Evolutionary conservation across 2,113 vertebrate species (phyloP), one percentile per base, ranked within the genome.

Genomic region (Clupea harengus): DNA sequence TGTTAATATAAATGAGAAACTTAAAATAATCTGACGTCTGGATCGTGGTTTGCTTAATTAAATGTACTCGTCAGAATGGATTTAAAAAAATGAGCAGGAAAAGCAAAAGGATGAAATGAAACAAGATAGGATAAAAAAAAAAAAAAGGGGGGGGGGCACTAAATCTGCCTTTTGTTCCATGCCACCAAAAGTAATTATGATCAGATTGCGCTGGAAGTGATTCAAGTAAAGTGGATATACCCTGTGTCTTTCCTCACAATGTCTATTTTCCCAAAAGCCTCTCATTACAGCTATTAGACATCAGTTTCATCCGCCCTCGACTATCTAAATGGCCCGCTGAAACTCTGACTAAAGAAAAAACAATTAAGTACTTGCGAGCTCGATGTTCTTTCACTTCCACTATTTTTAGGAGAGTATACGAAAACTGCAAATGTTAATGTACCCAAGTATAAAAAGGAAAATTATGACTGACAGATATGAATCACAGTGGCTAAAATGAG

Each of bases 1-100:
- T 54, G 47, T 75, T 86, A 84, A 87, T 78, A 57, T 80, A 82
- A 85, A 72, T 85, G 78, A 84, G 82, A 83, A 82, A 86, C 32
- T 87, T 54, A 15, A 82, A 89, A 85, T 87, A 83, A 89, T 82
- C 89, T 81, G 72, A 64, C 49, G 60, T 72, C 67, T 84, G 52
- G 82, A 88, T 90, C 85, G 80, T 50, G 15, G 52, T 86, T 45
- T 15, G 11, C 20, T 78, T 84, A 85, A 88, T 87, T 88, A 72
- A 67, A 83, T 89, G 86, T 88, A 60, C 45, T 83, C 81, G 78
- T 78, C 32, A 32, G 32, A 44, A 78, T 81, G 82, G 84, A 50
- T 60, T 60, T 46, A 64, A 22, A 82, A 85, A 67, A 78, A 39
- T 4, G 28, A 3, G 4, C 28, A 15, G 10, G 57, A 82, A 81